A percentile compares a stretch with the other conserved stretches of the same genome.
These are phyloP conservation scores for Forpus xanthops DNA, from an alignment of 2,797 vertebrate species.

Conservation along the genomic window DNA sequence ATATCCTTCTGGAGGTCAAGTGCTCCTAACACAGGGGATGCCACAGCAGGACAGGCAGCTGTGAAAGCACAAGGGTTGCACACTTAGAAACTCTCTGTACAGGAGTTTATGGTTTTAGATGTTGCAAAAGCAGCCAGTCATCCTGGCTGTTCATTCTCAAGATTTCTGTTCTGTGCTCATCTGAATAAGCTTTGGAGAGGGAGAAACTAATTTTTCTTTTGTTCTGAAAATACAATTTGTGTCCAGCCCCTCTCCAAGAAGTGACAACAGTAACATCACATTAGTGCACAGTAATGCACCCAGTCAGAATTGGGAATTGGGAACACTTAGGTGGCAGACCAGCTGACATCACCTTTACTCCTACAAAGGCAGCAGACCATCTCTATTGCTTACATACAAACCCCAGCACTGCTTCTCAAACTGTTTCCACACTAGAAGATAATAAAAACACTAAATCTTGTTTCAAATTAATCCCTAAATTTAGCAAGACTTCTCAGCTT, in stretches of 20 bases:
- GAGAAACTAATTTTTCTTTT: slow-evolving; percentile 4
- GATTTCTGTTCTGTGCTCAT: neutral
- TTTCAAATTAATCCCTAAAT: neutral
- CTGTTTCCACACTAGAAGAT: neutral
- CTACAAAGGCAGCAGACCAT: neutral
- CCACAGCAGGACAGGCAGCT: neutral
- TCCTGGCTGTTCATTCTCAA: neutral
- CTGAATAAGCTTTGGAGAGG: neutral
- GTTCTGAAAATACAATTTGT: slow-evolving; percentile 1
- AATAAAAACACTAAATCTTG: neutral
- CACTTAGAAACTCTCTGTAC: neutral
- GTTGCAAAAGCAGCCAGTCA: neutral
- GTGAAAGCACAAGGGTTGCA: neutral
- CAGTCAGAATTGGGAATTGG: neutral
- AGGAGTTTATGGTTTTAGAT: neutral
- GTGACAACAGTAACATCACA: neutral
- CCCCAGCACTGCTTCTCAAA: neutral
- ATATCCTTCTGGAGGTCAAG: neutral
- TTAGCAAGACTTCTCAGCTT: neutral
- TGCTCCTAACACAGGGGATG: accelerated
- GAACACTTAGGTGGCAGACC: neutral
- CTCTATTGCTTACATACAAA: neutral
- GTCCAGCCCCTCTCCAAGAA: neutral
- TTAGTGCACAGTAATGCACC: neutral
- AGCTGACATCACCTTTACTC: neutral